Evolutionary conservation across 1,140 invertebrate species (phyloP).

Genomic region (Drosophila nikananu): DNA sequence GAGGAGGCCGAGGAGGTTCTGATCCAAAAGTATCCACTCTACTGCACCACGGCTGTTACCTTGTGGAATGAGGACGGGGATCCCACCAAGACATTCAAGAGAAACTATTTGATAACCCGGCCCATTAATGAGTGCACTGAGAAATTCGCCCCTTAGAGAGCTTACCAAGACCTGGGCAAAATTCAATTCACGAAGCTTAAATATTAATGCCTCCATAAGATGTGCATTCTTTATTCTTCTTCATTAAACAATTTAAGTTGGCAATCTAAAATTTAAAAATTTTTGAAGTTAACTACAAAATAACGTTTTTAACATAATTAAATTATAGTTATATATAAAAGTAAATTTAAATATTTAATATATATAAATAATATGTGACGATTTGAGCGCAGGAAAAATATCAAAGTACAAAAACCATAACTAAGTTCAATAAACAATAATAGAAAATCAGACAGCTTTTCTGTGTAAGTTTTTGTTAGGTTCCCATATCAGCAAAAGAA

Average conservation of each 20-base stretch:
- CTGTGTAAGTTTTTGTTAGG: too few relatives aligned
- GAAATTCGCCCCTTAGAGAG: conserved; percentile 62
- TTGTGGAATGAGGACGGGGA: conserved; percentile 75
- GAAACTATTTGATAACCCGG: conserved; percentile 64
- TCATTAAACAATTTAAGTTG: neutral
- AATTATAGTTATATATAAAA: too few relatives aligned
- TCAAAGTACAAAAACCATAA: too few relatives aligned
- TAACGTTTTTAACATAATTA: too few relatives aligned
- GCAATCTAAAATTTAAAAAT: neutral
- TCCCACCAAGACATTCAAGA: conserved; percentile 67
- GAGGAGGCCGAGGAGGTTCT: conserved; percentile 59
- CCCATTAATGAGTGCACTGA: conserved; percentile 69
- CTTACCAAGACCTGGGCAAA: neutral
- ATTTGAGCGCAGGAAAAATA: too few relatives aligned
- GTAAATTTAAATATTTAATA: too few relatives aligned
- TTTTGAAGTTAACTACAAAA: neutral
- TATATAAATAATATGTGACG: too few relatives aligned
- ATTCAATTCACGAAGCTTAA: neutral
- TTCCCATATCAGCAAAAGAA: too few relatives aligned
- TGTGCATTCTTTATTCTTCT: neutral
- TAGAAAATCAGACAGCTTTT: too few relatives aligned
- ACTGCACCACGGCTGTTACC: conserved; percentile 74
- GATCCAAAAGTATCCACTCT: conserved; percentile 72
- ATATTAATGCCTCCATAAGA: neutral
- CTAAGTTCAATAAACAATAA: too few relatives aligned